Evolutionary conservation across 2,113 vertebrate species (phyloP), one percentile per base, ranked within the genome.

Genomic region (Phoenicopterus ruber): DNA sequence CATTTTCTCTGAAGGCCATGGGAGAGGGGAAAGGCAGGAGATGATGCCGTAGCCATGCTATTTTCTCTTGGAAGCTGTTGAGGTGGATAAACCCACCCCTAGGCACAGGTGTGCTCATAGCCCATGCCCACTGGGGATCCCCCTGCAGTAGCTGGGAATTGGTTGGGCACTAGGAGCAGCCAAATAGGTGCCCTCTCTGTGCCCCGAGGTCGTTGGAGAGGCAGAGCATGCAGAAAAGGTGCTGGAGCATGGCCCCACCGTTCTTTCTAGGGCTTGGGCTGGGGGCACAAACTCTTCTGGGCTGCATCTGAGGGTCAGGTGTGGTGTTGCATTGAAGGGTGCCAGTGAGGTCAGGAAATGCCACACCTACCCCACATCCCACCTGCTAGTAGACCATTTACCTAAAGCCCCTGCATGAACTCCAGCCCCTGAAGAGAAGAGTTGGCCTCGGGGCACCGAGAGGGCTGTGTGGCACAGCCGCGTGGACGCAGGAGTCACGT

Each of bases 401-500:
- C 58, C 34, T 7, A 22, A 25, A 12, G 62, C 34, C 18, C 4
- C 58, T 7, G 17, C 10, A 6, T 1, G 9, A 14, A 1, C 49
- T 19, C 29, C 57, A 24, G 63, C 15, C 34, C 29, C 70, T 7
- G 38, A 28, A 14, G 50, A 28, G 31, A 6, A 28, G 10, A 13
- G 3, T 0, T 24, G 62, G 29, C 49, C 69, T 11, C 2, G 1
- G 50, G 57, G 8, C 47, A 36, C 55, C 0, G 13, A 10, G 25
- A 5, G 15, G 38, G 57, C 61, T 7, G 49, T 0, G 8, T 3
- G 22, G 58, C 52, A 31, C 52, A 7, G 8, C 42, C 0, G 1
- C 2, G 0, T 2, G 21, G 57, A 15, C 0, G 1, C 44, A 42
- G 70, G 13, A 36, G 34, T 11, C 62, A 2, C 1, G 0, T 42